Evolutionary conservation across 30 jellyfish, hydroid and myxozoan species (phyloP), one percentile per base, ranked within the genome.

Genomic region (Pseudorhiza aurosa): DNA sequence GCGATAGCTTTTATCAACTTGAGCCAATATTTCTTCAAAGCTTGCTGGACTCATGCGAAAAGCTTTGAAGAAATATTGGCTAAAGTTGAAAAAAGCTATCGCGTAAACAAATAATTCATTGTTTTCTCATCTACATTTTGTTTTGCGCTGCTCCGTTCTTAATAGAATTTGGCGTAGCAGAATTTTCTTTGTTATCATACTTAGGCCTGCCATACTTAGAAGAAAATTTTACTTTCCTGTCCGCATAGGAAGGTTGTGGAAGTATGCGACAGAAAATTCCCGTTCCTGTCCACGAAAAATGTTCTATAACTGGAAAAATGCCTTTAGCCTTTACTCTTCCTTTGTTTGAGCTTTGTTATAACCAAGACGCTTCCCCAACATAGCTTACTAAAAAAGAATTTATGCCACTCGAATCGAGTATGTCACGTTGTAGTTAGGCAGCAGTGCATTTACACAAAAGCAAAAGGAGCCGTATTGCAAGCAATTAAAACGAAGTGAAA

Each of bases 241-340:
- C 67, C 67, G 8, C 37, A 53, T 53, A 21, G 67, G 24, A 15
- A 53, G n/a, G n/a, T n/a, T 53, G 35, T 53, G 67, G 67, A 53
- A 53, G 8, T 53, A 8, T 7, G 36, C 67, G 24, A 53, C 5
- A 36, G 67, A 53, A 53, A 53, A 53, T 53, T 53, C 24, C 67
- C 14, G 67, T 33, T 69, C 67, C 83, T 36, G 49, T 69, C 71
- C 67, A 47, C 25, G 83, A 47, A 69, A 69, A 43, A 68, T 5
- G 42, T 42, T 69, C 47, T 27, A 27, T 37, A 69, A 43, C 47
- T 69, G 71, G 83, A 69, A 69, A 22, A 8, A 45, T 10, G 71
- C 44, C 83, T 69, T 69, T 3, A 67, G n/a, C n/a, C n/a, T n/a
- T n/a, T n/a, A n/a, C n/a, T n/a, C n/a, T n/a, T n/a, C n/a, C n/a